phyloP scores from a whole-genome alignment of 1,140 invertebrate species.

The Thaumetopoea pityocampa region DNA sequence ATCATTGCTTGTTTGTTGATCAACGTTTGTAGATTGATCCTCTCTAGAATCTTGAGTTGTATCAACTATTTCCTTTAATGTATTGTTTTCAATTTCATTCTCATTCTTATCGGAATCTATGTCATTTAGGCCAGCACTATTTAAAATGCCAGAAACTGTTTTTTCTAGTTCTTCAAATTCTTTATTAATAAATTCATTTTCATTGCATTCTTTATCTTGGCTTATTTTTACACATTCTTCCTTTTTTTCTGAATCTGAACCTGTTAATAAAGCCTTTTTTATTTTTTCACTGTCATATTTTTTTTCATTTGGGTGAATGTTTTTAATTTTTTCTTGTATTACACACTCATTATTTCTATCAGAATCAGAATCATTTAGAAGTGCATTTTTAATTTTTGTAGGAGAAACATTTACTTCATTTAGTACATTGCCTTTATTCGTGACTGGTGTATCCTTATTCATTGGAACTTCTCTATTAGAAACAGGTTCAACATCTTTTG shows the following conservation, averaged over 20 bases:
- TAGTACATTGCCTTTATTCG: too few species aligned
- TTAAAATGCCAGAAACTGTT: slow-evolving; percentile 23
- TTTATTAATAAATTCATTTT: slow-evolving; percentile 1
- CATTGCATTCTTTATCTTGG: not conserved
- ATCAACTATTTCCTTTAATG: not conserved
- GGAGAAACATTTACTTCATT: slow-evolving; percentile 6
- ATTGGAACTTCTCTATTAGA: too few species aligned
- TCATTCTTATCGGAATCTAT: slow-evolving; percentile 31
- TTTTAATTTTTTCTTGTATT: not conserved
- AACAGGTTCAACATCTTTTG: too few species aligned
- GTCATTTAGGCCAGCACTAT: slow-evolving; percentile 31
- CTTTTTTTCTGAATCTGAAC: slow-evolving; percentile 33
- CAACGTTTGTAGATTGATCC: too few species aligned
- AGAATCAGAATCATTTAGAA: slow-evolving; percentile 26
- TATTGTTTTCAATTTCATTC: slow-evolving; percentile 1
- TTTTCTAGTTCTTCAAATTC: not conserved
- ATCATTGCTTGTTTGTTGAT: too few species aligned
- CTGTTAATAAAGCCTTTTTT: slow-evolving; percentile 32
- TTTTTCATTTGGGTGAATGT: not conserved
- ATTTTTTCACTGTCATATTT: slow-evolving; percentile 4
- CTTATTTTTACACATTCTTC: not conserved
- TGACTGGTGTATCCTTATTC: too few species aligned
- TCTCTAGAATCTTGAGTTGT: slow-evolving; percentile 9
- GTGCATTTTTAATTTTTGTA: slow-evolving; percentile 26
- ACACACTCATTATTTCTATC: slow-evolving; percentile 9